Evolutionary conservation across 2,113 vertebrate genomes (phyloP), one percentile per base, ranked within the genome.

Genomic region (Prunella fulvescens): DNA sequence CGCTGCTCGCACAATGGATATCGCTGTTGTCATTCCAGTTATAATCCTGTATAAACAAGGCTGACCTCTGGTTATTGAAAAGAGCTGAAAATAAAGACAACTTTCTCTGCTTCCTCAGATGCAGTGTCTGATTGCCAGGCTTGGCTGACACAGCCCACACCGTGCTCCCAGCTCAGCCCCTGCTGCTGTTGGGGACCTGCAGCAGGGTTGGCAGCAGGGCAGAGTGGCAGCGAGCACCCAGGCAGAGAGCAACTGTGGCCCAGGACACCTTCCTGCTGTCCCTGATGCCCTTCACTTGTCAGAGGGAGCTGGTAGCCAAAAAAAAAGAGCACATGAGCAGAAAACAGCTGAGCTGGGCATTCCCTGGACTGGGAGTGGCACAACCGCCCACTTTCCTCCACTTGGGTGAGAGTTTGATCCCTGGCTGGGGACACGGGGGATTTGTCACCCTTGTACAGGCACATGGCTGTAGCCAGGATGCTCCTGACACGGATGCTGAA

Each of bases 151-250:
- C 9, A 3, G 25, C 44, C 51, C 26, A 2, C 12, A 10, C n/a
- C 0, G 0, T 0, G 5, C 50, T 70, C 42, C 64, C 3, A 0
- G 48, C 54, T 78, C 85, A 42, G 58, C 79, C 54, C 42, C 72
- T 0, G 2, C 19, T 9, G 87, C 56, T 9, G 1, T 1, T 2
- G 2, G 79, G 42, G 60, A 81, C 79, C 56, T 81, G 44, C 23
- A 0, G 31, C 0, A 0, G 0, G 6, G 33, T 6, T 74, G 92
- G 29, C 60, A 72, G 37, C 2, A 1, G 26, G 31, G n/a, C 61
- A 71, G 57, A 40, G 48, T 1, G 8, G 23, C 58, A 87, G 7
- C 4, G 4, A 51, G 57, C 10, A 14, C 42, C 23, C 2, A 3
- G 29, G 47, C 65, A 53, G 47, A 40, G 44, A 81, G 53, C 48